Conservation (phyloP, 1,140 invertebrate species). For the Diploscapter pachys region DNA sequence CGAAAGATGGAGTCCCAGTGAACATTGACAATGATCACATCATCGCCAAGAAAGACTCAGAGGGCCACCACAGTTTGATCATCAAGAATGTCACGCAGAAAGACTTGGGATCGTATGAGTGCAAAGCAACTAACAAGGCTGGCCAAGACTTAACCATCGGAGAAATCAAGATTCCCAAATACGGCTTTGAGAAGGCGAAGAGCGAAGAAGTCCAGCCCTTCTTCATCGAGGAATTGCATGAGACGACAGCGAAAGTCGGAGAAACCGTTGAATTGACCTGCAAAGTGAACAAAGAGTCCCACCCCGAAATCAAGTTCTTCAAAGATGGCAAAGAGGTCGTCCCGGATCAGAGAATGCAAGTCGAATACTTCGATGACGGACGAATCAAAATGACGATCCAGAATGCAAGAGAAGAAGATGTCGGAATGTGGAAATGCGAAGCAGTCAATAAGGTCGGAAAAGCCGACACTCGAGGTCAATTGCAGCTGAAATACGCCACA, state of each 20-base stretch:
- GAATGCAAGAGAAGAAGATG: constrained; percentile 43
- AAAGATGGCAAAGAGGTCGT: constrained; percentile 42
- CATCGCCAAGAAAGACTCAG: constrained; percentile 31
- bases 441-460: constrained; percentile 38
- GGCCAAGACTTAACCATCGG: constrained; percentile 44
- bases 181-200: constrained; percentile 37
- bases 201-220: constrained; percentile 45
- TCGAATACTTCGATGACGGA: constrained; percentile 48
- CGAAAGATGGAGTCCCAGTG: constrained; percentile 39
- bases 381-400: constrained; percentile 46
- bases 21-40: constrained; percentile 29
- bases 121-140: constrained; percentile 47
- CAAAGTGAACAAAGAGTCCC: constrained; percentile 48
- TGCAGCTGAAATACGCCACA: constrained; percentile 35
- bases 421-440: constrained; percentile 48
- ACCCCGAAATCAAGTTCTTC: constrained; percentile 54
- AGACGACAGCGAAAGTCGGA: constrained; percentile 45
- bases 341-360: constrained; percentile 39
- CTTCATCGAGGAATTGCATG: constrained; percentile 48
- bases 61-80: constrained; percentile 35
- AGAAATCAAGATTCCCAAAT: constrained; percentile 49
- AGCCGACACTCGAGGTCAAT: constrained; percentile 31
- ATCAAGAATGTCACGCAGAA: constrained; percentile 30
- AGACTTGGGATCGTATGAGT: constrained; percentile 38
- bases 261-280: constrained; percentile 48